Evolutionary conservation across 2,888 invertebrate genomes (phyloP).

Genomic region (Callinectes sapidus): DNA sequence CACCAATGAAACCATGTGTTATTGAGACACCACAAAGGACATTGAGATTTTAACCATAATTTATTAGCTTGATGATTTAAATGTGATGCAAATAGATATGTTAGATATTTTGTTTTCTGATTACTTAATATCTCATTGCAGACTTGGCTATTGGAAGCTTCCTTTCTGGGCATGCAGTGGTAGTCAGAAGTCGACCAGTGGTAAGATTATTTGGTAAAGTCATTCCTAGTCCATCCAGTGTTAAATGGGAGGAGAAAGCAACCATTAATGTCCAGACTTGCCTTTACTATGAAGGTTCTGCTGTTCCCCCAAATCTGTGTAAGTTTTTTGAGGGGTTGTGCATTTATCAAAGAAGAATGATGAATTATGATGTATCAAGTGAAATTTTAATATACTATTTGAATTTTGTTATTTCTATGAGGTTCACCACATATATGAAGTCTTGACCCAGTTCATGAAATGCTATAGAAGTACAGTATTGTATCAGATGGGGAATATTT

Average conservation of each 20-base stretch:
- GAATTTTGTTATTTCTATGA: neutral
- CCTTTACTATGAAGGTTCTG: slow-evolving; percentile 46
- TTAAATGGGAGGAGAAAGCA: slow-evolving; percentile 39
- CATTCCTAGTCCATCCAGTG: slow-evolving; percentile 45
- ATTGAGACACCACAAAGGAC: no score
- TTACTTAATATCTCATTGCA: slow-evolving; percentile 9
- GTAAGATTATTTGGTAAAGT: slow-evolving; percentile 75
- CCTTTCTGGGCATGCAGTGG: slow-evolving; percentile 64
- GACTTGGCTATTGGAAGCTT: slow-evolving; percentile 70
- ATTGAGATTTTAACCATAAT: no score
- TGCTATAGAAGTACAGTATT: no score
- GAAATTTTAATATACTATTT: no score
- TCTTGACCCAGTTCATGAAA: no score
- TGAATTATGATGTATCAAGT: neutral
- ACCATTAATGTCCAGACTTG: slow-evolving; percentile 47
- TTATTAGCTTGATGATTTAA: no score
- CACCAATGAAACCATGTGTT: no score
- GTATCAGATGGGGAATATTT: no score
- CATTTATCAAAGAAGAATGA: neutral
- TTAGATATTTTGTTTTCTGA: no score
- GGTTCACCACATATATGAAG: neutral
- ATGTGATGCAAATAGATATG: no score
- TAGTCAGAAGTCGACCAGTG: slow-evolving; percentile 74
- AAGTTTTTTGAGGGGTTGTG: neutral
- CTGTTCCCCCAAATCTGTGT: slow-evolving; percentile 50